These are phyloP conservation scores for Orcinus orca DNA, from an alignment of 2,113 vertebrate genomes.

Conservation along the genomic window DNA sequence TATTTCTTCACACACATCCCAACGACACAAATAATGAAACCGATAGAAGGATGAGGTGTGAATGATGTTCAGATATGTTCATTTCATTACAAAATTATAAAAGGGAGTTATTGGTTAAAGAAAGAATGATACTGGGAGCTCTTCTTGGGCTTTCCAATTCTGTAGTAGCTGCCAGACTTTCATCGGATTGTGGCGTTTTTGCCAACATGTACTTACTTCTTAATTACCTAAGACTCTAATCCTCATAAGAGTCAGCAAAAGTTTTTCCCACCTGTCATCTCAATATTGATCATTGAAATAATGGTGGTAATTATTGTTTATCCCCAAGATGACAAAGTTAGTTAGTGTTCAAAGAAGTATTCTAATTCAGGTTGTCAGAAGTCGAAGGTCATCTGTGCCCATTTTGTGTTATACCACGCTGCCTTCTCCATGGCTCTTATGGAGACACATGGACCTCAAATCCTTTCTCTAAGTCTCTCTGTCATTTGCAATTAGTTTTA, in stretches of 20 bases:
- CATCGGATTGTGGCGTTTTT: background rate
- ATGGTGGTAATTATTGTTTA: background rate
- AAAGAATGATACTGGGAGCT: background rate
- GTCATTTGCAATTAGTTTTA: background rate
- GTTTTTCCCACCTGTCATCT: background rate
- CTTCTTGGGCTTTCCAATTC: background rate
- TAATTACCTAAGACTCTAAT: background rate
- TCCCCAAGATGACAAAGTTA: background rate
- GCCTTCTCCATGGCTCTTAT: background rate
- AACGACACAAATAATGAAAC: background rate
- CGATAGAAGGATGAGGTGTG: background rate
- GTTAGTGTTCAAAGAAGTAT: background rate
- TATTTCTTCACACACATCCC: background rate
- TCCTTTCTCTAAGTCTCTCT: background rate
- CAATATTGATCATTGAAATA: background rate
- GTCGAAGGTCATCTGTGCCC: background rate
- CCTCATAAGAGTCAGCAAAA: background rate
- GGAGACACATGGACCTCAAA: background rate
- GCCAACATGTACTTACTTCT: background rate
- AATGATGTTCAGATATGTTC: background rate
- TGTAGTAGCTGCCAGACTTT: background rate
- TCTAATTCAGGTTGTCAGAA: constrained; percentile 10
- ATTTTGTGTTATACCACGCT: background rate
- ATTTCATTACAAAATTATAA: background rate
- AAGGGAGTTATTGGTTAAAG: background rate